A percentile compares a stretch with the other conserved stretches of the same genome.
Conservation (phyloP, 2,113 vertebrate genomes). For the Pedionomus torquatus region DNA sequence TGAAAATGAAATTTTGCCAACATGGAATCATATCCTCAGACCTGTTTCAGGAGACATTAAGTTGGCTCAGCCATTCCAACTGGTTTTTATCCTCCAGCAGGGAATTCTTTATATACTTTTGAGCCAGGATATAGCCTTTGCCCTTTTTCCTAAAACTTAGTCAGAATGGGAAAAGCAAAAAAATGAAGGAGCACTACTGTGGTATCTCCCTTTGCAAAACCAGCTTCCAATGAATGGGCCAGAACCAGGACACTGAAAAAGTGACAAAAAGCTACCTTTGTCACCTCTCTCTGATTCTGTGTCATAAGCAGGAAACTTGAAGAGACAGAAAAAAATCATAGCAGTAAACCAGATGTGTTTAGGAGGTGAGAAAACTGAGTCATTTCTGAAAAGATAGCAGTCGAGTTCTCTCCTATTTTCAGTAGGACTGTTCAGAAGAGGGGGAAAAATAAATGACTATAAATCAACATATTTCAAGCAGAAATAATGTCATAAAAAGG, state of each 20-base stretch:
- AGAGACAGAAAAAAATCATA: background rate
- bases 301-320: background rate
- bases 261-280: background rate
- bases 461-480: background rate
- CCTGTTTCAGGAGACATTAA: background rate
- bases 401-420: background rate
- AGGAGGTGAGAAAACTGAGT: background rate
- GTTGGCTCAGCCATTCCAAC: background rate
- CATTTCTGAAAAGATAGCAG: constrained; percentile 1
- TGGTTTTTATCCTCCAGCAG: background rate
- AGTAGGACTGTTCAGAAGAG: background rate
- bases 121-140: background rate
- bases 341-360: background rate
- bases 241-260: background rate
- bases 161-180: background rate
- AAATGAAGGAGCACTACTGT: background rate
- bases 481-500: background rate
- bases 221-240: background rate
- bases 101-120: background rate
- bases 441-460: background rate
- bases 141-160: background rate
- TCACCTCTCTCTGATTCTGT: background rate
- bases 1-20: background rate
- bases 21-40: background rate
- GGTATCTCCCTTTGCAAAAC: background rate